Evolutionary conservation across 2,888 invertebrate species (phyloP).

Genomic region (Clunio marinus): DNA sequence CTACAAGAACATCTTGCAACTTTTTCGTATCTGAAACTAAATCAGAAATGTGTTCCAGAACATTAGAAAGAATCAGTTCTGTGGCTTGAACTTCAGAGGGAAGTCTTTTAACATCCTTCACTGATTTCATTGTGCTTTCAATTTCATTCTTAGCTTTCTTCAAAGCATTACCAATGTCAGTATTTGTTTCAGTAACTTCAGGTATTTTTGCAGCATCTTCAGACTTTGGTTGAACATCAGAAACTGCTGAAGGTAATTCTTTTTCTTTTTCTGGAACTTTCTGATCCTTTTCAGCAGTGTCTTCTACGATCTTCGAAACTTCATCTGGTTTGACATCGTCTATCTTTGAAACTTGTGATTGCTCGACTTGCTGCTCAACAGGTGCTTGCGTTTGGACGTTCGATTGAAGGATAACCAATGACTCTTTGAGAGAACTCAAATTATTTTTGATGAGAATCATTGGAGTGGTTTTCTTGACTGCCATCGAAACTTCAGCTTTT

Average conservation of each 20-base stretch:
- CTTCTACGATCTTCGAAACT: constrained; percentile 44
- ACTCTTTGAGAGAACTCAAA: neutral
- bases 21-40: neutral
- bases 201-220: constrained; percentile 40
- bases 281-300: constrained; percentile 45
- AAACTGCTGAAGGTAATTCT: constrained; percentile 40
- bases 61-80: constrained; percentile 39
- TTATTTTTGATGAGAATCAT: constrained; percentile 5
- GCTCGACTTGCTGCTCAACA: constrained; percentile 41
- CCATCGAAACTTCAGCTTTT: constrained; percentile 43
- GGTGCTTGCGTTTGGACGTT: neutral
- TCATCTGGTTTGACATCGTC: constrained; percentile 42
- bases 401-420: constrained; percentile 42
- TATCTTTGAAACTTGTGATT: constrained; percentile 47
- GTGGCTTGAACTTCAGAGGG: constrained; percentile 40
- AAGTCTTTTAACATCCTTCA: neutral
- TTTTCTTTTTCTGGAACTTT: constrained; percentile 39
- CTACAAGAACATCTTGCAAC: neutral
- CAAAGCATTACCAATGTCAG: neutral
- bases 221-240: constrained; percentile 2
- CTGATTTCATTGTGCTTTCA: neutral
- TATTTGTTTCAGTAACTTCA: constrained; percentile 40
- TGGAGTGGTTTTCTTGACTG: neutral
- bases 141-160: constrained; percentile 32
- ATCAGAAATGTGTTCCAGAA: constrained; percentile 3